Conservation (phyloP, 1,140 invertebrate genomes). For the Stegodyphus dumicola region DNA sequence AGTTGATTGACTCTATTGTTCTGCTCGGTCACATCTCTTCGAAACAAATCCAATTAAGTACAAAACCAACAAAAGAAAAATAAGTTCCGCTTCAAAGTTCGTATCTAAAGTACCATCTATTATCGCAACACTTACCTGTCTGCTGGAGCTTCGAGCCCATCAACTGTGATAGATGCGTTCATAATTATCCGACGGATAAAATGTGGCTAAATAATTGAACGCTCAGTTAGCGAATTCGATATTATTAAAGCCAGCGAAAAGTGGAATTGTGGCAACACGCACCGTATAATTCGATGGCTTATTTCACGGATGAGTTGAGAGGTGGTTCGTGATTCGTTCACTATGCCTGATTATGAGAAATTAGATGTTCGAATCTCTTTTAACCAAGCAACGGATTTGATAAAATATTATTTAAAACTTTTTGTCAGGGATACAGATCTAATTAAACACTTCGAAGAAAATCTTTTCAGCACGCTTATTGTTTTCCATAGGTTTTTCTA, state of each 20-base stretch:
- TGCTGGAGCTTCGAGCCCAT: neutral
- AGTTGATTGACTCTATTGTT: no score
- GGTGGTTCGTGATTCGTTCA: neutral
- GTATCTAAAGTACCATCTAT: constrained; percentile 37
- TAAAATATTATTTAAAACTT: no score
- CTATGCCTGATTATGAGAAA: neutral
- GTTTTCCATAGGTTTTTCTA: no score
- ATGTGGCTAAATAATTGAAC: constrained; percentile 23
- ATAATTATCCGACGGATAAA: constrained; percentile 25
- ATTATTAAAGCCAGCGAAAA: constrained; percentile 21
- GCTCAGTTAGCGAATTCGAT: constrained; percentile 32
- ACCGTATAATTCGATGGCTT: constrained; percentile 3
- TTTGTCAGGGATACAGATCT: no score
- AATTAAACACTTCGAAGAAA: no score
- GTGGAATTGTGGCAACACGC: neutral
- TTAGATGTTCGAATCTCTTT: no score
- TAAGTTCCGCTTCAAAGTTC: constrained; percentile 4
- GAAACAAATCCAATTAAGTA: no score
- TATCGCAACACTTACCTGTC: constrained; percentile 25
- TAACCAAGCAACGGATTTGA: no score
- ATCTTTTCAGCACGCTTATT: no score
- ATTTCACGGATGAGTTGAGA: constrained; percentile 12
- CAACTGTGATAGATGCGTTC: constrained; percentile 24
- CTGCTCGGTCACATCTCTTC: no score
- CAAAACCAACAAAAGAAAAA: no score